Percentiles rank a stretch among this genome's conserved stretches.
phyloP scores from a whole-genome alignment of 2,888 invertebrate species.

The Nephrotoma flavescens region DNA sequence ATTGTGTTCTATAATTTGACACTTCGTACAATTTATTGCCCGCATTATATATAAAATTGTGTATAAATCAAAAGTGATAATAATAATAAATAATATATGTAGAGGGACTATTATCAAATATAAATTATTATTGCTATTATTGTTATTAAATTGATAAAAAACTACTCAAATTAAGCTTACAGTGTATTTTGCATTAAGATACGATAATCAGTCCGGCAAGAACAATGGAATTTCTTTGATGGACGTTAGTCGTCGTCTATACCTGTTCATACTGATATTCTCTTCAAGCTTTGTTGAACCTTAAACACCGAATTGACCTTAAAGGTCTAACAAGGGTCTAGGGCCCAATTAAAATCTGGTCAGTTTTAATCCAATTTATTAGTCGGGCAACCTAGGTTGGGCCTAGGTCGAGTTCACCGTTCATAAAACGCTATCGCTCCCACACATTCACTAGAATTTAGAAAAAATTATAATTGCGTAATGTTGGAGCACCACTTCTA shows the following conservation, averaged over 20 bases:
- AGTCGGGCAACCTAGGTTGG: too few species aligned
- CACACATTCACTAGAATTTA: too few species aligned
- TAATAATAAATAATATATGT: neutral
- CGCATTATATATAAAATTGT: neutral
- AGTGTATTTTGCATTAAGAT: neutral
- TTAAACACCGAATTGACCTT: too few species aligned
- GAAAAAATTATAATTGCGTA: too few species aligned
- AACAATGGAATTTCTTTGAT: neutral
- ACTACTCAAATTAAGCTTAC: neutral
- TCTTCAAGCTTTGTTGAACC: too few species aligned
- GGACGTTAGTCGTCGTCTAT: neutral
- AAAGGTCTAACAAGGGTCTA: too few species aligned
- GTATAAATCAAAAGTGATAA: neutral
- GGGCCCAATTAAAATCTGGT: too few species aligned
- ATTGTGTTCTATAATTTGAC: neutral
- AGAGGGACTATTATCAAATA: neutral
- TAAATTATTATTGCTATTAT: neutral
- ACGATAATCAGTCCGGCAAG: neutral
- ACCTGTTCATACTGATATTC: too few species aligned
- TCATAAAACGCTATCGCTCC: too few species aligned
- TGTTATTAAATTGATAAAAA: neutral
- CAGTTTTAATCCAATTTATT: too few species aligned
- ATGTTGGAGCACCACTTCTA: too few species aligned
- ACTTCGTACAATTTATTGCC: neutral
- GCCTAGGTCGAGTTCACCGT: too few species aligned